Conservation (phyloP, 2,113 vertebrate species). For the Chaetura pelagica region DNA sequence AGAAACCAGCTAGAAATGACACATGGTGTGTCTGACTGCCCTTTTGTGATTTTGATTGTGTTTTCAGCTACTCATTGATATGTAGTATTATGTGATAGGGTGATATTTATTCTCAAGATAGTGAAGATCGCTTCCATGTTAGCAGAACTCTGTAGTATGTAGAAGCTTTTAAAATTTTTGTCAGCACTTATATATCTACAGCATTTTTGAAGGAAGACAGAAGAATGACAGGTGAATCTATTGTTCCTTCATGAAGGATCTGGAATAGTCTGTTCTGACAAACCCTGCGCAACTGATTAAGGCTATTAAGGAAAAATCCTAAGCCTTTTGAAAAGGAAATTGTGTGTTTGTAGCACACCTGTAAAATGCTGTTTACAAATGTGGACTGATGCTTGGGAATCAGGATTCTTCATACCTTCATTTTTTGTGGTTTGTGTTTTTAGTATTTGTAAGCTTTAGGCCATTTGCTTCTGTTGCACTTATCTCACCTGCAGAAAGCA, state of each 20-base stretch:
- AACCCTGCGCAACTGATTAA: background rate
- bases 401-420: background rate
- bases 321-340: background rate
- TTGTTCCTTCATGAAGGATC: background rate
- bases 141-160: background rate
- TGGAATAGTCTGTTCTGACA: background rate
- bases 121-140: background rate
- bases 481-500: background rate
- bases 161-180: background rate
- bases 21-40: rapidly evolving
- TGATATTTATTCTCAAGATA: background rate
- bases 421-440: background rate
- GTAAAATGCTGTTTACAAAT: background rate
- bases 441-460: background rate
- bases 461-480: background rate
- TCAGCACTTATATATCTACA: background rate
- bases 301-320: background rate
- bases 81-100: background rate
- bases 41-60: background rate
- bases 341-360: background rate
- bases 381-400: background rate
- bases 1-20: background rate
- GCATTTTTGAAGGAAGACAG: background rate
- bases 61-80: background rate
- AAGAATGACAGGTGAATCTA: background rate